Evolutionary conservation across 2,113 vertebrate genomes (phyloP), one percentile per base, ranked within the genome.

Genomic region (Pituophis catenifer): DNA sequence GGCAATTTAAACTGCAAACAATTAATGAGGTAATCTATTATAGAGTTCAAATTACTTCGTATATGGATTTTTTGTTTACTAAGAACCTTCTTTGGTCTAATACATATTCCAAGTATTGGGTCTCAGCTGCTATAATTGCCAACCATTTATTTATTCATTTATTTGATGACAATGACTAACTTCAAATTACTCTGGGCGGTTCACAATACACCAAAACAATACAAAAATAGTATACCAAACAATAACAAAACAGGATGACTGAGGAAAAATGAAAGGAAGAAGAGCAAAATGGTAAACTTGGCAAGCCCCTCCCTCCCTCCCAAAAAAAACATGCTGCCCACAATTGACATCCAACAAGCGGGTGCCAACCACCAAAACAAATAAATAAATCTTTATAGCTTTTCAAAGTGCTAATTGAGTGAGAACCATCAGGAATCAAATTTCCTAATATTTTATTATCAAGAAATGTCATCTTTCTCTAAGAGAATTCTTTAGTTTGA

Each of bases 91-190:
- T 81, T 81, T 81, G 70, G 17, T 38, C 70, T 81, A 96, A 91
- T 85, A 75, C 29, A 90, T 88, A 91, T 23, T 94, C 88, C 94
- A 93, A 50, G 26, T 88, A 93, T 93, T 95, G 53, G 93, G 94
- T 91, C 90, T n/a, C n/a, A 94, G 38, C 89, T 90, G 86, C 48
- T 94, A 93, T 93, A 92, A 93, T 93, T 93, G n/a, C 90, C 57
- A 70, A 75, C 92, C 52, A 86, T 62, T 23, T 13, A 1, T 5
- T 88, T 90, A 24, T 29, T 88, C 92, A 24, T 29, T 57, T 58
- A 38, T 81, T 81, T 17, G 2, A 38, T 21, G 17, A 38, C 8
- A 17, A 17, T 17, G n/a, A 17, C 17, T 5, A 70, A 70, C 29
- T 70, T n/a, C 75, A 81, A 81, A 44, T 3, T 8, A 81, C 17